phyloP scores from a whole-genome alignment of 2,113 vertebrate species.

The Nothocercus nigrocapillus region DNA sequence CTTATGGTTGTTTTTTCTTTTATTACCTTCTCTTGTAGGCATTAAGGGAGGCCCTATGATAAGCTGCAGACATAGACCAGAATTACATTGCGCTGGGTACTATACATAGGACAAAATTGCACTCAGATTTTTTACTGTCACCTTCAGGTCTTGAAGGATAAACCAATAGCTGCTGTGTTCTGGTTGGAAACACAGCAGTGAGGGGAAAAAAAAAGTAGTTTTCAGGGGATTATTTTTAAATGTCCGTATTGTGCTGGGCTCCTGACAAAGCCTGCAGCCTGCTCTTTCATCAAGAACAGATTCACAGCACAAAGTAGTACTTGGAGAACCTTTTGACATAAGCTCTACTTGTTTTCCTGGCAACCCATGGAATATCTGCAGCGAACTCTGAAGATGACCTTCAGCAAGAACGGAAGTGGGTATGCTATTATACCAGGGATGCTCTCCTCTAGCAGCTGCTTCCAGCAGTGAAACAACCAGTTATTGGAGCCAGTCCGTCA shows the following conservation, averaged over 20 bases:
- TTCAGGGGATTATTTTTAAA: not conserved
- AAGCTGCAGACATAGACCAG: not conserved
- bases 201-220: not conserved
- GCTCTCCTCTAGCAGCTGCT: not conserved
- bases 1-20: not conserved
- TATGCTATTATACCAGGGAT: not conserved
- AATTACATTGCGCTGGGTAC: not conserved
- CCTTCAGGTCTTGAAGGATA: not conserved
- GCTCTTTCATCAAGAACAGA: not conserved
- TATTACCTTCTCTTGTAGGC: not conserved
- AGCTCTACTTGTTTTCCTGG: not conserved
- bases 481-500: not conserved
- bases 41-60: not conserved
- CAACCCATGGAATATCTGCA: not conserved
- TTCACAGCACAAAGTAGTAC: not conserved
- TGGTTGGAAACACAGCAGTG: not conserved
- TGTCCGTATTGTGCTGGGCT: rapidly evolving
- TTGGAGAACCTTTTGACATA: not conserved
- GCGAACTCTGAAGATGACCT: not conserved
- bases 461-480: not conserved
- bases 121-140: not conserved
- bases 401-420: not conserved
- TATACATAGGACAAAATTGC: not conserved
- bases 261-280: not conserved
- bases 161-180: not conserved